phyloP scores from a whole-genome alignment of 2,113 vertebrate genomes.

The Ammodytes dubius region DNA sequence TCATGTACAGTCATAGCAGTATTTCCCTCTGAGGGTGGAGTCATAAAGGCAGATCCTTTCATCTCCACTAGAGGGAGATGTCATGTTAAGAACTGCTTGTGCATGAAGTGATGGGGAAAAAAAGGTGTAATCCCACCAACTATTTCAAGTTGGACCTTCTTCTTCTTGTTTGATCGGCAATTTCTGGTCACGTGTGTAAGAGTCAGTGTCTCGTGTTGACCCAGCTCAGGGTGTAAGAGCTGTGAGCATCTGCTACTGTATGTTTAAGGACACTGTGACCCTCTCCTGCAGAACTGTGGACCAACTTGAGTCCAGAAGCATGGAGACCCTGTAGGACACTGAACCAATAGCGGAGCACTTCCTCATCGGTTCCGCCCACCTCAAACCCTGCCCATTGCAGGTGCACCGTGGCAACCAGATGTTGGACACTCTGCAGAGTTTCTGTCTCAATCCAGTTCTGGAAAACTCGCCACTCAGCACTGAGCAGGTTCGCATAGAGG shows the following conservation, averaged over 20 bases:
- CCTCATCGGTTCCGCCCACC: conserved; percentile 78
- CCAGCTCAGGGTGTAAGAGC: conserved; percentile 85
- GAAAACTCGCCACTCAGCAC: conserved; percentile 84
- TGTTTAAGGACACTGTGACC: conserved; percentile 76
- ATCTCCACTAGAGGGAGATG: conserved; percentile 71
- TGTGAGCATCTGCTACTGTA: conserved; percentile 61
- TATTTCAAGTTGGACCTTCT: neutral
- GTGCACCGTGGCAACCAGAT: conserved; percentile 82
- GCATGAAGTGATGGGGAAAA: neutral
- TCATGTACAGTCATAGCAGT: neutral
- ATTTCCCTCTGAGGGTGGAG: conserved; percentile 1
- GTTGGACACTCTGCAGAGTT: conserved; percentile 74
- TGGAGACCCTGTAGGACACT: conserved; percentile 78
- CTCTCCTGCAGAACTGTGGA: conserved; percentile 74
- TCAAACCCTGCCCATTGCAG: conserved; percentile 87
- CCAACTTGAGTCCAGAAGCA: conserved; percentile 74
- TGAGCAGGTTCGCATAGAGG: conserved; percentile 82
- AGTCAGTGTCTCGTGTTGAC: conserved; percentile 73
- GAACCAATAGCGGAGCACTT: conserved; percentile 86
- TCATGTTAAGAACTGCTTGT: conserved; percentile 10
- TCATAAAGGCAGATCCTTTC: conserved; percentile 3
- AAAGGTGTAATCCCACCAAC: neutral
- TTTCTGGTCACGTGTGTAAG: conserved; percentile 7
- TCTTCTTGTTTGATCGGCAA: neutral
- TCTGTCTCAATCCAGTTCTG: conserved; percentile 83